phyloP scores from a whole-genome alignment of 2,888 invertebrate species.

The Scaptomyza caliginosa region DNA sequence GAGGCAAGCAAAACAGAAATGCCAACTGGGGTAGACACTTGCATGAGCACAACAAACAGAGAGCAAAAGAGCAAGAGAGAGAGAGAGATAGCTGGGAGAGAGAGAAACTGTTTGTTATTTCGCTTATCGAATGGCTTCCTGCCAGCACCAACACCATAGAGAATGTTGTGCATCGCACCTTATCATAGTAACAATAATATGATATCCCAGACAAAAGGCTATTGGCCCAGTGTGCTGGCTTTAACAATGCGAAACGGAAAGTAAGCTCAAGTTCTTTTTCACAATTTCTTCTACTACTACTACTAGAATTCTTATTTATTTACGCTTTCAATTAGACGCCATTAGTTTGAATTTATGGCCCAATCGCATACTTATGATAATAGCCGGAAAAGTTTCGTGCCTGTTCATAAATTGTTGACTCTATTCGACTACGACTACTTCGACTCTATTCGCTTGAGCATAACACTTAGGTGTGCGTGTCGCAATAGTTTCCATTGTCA shows the following conservation, averaged over 20 bases:
- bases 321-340: constrained; percentile 42
- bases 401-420: constrained; percentile 26
- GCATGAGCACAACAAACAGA: constrained; percentile 1
- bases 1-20: constrained; percentile 73
- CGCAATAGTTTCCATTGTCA: constrained; percentile 60
- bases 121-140: constrained; percentile 57
- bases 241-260: constrained; percentile 43
- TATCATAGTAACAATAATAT: constrained; percentile 49
- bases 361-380: constrained; percentile 42
- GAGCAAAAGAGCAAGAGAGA: neutral
- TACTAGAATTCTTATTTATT: constrained; percentile 8
- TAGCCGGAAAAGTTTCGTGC: constrained; percentile 15
- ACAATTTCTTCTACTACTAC: neutral
- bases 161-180: constrained; percentile 13
- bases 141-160: neutral
- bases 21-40: constrained; percentile 24
- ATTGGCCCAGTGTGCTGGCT: constrained; percentile 68
- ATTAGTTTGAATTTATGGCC: constrained; percentile 39
- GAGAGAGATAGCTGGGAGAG: constrained; percentile 6
- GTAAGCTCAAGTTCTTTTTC: constrained; percentile 32
- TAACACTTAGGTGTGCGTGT: constrained; percentile 50
- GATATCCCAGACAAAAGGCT: constrained; percentile 40
- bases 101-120: constrained; percentile 20
- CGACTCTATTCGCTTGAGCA: too few relatives aligned
- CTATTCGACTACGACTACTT: constrained; percentile 5